phyloP scores from a whole-genome alignment of 2,888 invertebrate genomes.

The Megaustenia siamemsis region DNA sequence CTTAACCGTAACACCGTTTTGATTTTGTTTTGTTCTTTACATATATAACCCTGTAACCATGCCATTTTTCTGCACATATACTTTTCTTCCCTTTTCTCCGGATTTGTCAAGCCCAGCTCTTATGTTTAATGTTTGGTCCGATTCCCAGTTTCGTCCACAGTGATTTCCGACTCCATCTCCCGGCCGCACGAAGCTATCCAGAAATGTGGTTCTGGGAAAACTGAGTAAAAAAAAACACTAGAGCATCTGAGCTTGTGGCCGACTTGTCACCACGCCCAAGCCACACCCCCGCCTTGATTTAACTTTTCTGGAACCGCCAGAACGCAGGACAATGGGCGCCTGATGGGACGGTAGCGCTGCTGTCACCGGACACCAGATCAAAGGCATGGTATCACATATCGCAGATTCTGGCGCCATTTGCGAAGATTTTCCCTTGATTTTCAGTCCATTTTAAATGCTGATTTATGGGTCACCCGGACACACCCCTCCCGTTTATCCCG shows the following conservation, averaged over 20 bases:
- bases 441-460: background rate
- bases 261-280: slow-evolving; percentile 23
- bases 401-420: slow-evolving; percentile 31
- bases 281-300: slow-evolving; percentile 29
- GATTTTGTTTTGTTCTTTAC: too few relatives aligned
- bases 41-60: too few relatives aligned
- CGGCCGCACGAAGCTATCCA: too few relatives aligned
- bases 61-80: too few relatives aligned
- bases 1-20: too few relatives aligned
- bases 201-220: too few relatives aligned
- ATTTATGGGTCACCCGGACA: slow-evolving; percentile 19
- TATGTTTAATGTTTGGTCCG: too few relatives aligned
- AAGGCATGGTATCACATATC: slow-evolving; percentile 23
- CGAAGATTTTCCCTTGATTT: slow-evolving; percentile 36
- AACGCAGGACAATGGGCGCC: background rate
- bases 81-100: too few relatives aligned
- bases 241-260: background rate
- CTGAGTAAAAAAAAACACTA: background rate
- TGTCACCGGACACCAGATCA: slow-evolving; percentile 29
- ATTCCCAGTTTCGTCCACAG: too few relatives aligned
- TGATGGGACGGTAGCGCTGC: slow-evolving; percentile 11
- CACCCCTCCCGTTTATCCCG: background rate
- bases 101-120: too few relatives aligned
- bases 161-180: too few relatives aligned
- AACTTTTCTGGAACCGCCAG: slow-evolving; percentile 18